Evolutionary conservation across 2,113 vertebrate genomes (phyloP).

Genomic region (Campylomormyrus numenius): DNA sequence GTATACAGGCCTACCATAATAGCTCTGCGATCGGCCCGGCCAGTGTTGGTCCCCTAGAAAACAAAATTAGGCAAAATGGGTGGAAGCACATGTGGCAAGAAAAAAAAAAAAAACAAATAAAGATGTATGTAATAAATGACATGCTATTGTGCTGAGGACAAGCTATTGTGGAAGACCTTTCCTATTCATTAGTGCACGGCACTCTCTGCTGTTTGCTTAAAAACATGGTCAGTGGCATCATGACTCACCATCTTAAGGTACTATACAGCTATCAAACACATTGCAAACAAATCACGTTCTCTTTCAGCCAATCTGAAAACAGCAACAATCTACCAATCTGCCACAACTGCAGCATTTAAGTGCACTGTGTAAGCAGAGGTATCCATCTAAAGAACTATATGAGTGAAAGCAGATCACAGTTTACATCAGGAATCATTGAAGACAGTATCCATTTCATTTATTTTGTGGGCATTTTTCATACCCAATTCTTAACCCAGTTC

Average conservation of each 20-base stretch:
- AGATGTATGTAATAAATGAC: conserved; percentile 5
- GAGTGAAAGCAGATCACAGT: neutral
- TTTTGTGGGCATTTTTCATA: neutral
- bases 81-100: conserved; percentile 30
- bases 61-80: conserved; percentile 56
- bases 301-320: neutral
- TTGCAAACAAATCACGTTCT: neutral
- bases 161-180: neutral
- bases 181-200: neutral
- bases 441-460: neutral
- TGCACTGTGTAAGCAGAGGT: neutral
- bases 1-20: conserved; percentile 67
- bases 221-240: neutral
- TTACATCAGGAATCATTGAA: neutral
- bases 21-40: conserved; percentile 66
- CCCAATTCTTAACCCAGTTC: neutral
- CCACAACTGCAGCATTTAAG: neutral
- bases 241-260: conserved; percentile 6
- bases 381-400: neutral
- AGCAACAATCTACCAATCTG: neutral
- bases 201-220: neutral
- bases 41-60: conserved; percentile 69
- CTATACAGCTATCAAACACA: neutral
- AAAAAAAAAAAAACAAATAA: conserved; percentile 16
- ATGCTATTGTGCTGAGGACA: neutral